Evolutionary conservation across 2,797 vertebrate species (phyloP).

Genomic region (Sebastes nivosus): DNA sequence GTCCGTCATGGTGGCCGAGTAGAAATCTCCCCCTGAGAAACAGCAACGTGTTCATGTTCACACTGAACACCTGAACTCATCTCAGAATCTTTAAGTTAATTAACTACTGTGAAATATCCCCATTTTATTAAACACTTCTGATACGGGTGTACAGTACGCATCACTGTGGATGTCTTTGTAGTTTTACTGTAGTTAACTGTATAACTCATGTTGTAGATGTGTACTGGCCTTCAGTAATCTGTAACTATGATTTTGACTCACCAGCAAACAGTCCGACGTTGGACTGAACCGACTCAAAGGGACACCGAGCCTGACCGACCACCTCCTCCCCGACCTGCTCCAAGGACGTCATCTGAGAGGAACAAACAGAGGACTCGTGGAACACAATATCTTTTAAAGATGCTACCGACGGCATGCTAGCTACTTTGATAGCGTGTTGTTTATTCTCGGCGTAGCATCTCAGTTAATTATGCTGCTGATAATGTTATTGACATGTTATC

Average conservation of each 20-base stretch:
- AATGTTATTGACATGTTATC: background rate
- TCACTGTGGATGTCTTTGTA: background rate
- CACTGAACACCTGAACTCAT: background rate
- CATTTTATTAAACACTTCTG: background rate
- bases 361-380: no score
- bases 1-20: slow-evolving; percentile 96
- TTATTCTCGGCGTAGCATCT: no score
- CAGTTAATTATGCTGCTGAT: slow-evolving; percentile 3
- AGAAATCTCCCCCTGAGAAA: slow-evolving; percentile 89
- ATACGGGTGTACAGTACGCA: no score
- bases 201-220: background rate
- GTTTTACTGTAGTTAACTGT: background rate
- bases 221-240: background rate
- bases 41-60: background rate
- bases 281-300: slow-evolving; percentile 95
- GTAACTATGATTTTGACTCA: slow-evolving; percentile 69
- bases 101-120: background rate
- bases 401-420: no score
- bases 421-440: no score
- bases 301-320: slow-evolving; percentile 94
- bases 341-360: slow-evolving; percentile 86
- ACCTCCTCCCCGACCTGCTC: slow-evolving; percentile 95
- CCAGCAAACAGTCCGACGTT: slow-evolving; percentile 96
- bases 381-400: no score
- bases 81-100: background rate